Evolutionary conservation across 2,888 invertebrate species (phyloP), one percentile per base, ranked within the genome.

Genomic region (Andrena hattorfiana): DNA sequence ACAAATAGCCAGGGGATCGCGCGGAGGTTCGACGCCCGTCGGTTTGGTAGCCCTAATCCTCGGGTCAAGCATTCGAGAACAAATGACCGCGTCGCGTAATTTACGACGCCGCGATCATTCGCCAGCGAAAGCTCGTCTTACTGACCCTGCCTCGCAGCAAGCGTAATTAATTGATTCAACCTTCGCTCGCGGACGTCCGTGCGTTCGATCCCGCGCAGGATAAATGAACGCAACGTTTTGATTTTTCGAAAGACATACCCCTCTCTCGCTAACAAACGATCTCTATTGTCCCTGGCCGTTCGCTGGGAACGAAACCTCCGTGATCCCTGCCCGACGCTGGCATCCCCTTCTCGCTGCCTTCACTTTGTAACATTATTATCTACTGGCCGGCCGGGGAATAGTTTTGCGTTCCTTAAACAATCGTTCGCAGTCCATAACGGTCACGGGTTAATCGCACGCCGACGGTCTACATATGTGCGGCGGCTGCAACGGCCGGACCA

Each of bases 101-200:
- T 88, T 88, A 88, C 85, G 83, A 86, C 88, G 87, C 83, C 84
- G 74, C 84, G 81, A 88, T 87, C 83, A 80, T 84, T 56, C 82
- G 84, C 72, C 75, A 73, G 69, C 56, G 74, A 48, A 68, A 74
- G 64, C 71, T 62, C 84, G 77, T 60, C 76, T 72, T 72, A 62
- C 51, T 54, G 32, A 64, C 54, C 35, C 51, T 16, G 42, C 54
- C 49, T 28, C 42, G 71, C 35, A 66, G 72, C 81, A 75, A 79
- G 76, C 75, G 81, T 87, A 88, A 88, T 88, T 88, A 88, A 88
- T 88, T 84, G 88, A 88, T 83, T 81, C 80, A 69, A 77, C 78
- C 80, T 77, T 68, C 76, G 76, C 67, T 35, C 68, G 56, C 74
- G 69, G 72, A 77, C 81, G 77, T 73, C 66, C 77, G 51, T 13